These are phyloP conservation scores for Heliconius himera DNA, from an alignment of 1,140 invertebrate species.

Conservation along the genomic window DNA sequence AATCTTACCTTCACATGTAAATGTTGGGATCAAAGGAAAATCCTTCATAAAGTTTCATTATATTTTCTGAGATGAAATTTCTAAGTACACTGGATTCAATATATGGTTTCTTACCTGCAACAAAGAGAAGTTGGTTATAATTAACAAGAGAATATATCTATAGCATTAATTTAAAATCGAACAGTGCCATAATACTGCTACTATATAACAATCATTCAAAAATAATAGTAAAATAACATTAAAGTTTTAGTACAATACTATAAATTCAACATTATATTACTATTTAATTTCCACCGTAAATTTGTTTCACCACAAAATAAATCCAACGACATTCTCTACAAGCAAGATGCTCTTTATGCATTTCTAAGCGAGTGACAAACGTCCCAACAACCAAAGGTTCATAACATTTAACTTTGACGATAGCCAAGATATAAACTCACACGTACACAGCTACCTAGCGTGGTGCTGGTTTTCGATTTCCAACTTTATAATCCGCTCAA, in stretches of 20 bases:
- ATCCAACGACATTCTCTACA: slow-evolving; percentile 31
- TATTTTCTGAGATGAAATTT: slow-evolving; percentile 30
- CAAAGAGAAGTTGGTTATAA: slow-evolving; percentile 21
- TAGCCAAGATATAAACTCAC: slow-evolving; percentile 50
- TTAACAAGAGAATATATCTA: not conserved
- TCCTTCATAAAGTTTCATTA: slow-evolving; percentile 36
- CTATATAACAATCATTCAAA: no score
- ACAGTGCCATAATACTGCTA: not conserved
- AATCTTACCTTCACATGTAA: slow-evolving; percentile 44
- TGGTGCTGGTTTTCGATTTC: slow-evolving; percentile 40
- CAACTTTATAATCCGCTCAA: slow-evolving; percentile 58
- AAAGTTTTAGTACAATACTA: not conserved
- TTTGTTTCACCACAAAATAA: slow-evolving; percentile 16
- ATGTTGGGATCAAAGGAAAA: slow-evolving; percentile 45
- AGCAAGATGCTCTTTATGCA: slow-evolving; percentile 45
- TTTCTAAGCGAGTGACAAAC: slow-evolving; percentile 52
- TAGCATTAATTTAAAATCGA: not conserved
- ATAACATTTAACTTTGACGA: slow-evolving; percentile 52
- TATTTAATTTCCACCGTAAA: not conserved
- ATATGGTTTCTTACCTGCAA: slow-evolving; percentile 44
- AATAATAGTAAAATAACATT: no score
- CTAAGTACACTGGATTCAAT: slow-evolving; percentile 17
- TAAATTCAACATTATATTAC: not conserved
- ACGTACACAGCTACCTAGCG: slow-evolving; percentile 45
- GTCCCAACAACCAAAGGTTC: slow-evolving; percentile 45